phyloP scores from a whole-genome alignment of 2,888 invertebrate genomes.

The Folsomia manolachei region DNA sequence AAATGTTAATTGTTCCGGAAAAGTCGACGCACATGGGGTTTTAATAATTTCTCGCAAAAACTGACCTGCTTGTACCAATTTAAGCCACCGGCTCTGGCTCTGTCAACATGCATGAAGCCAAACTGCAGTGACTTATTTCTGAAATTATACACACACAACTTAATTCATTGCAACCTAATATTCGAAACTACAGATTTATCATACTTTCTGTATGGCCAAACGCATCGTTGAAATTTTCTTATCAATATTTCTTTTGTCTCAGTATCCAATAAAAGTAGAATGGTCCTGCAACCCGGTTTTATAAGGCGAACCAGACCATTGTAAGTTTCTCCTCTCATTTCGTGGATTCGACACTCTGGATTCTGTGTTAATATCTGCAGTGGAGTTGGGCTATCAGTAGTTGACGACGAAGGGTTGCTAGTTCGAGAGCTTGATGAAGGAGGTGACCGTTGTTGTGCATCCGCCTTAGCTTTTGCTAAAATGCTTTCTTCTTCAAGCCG shows the following conservation, averaged over 20 bases:
- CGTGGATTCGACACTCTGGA: constrained; percentile 80
- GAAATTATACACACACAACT: background rate
- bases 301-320: constrained; percentile 86
- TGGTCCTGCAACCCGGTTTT: constrained; percentile 92
- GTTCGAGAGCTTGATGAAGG: constrained; percentile 26
- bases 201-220: constrained; percentile 94
- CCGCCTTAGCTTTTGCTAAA: constrained; percentile 48
- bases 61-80: constrained; percentile 90
- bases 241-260: constrained; percentile 82
- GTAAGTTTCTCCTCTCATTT: constrained; percentile 90
- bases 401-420: constrained; percentile 22
- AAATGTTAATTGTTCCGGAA: too few species aligned
- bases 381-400: constrained; percentile 27
- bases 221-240: constrained; percentile 85
- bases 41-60: too few species aligned
- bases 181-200: constrained; percentile 52
- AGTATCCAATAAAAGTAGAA: constrained; percentile 83
- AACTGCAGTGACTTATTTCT: constrained; percentile 96
- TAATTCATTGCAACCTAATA: background rate
- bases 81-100: constrained; percentile 75
- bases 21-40: too few species aligned
- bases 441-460: constrained; percentile 36
- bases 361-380: constrained; percentile 51
- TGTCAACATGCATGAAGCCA: constrained; percentile 87
- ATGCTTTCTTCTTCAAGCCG: constrained; percentile 46